Conservation (phyloP, 2,797 vertebrate species). For the Ateles fusciceps region DNA sequence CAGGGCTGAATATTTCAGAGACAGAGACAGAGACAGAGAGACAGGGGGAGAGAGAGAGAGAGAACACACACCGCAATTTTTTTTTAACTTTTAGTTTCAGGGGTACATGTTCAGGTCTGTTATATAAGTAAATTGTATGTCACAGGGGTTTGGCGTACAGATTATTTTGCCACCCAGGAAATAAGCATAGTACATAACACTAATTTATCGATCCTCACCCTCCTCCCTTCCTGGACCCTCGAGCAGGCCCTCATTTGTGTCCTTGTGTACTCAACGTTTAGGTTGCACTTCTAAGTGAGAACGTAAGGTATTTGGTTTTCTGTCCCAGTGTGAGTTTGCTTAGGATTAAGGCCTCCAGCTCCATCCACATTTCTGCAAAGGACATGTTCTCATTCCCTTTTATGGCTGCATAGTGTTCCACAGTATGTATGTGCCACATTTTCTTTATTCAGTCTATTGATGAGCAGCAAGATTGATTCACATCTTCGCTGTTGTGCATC, state of each 20-base stretch:
- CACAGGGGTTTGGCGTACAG: not conserved
- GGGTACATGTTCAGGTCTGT: not conserved
- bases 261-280: not conserved
- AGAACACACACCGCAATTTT: not conserved
- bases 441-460: not conserved
- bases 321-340: not conserved
- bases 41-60: too few relatives aligned
- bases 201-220: not conserved
- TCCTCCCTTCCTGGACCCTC: not conserved
- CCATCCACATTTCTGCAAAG: not conserved
- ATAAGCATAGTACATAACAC: not conserved
- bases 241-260: not conserved
- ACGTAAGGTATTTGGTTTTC: not conserved
- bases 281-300: not conserved
- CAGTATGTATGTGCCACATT: rapidly evolving
- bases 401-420: not conserved
- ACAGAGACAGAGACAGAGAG: too few relatives aligned
- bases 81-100: not conserved
- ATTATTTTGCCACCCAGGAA: not conserved
- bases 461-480: not conserved
- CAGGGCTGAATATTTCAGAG: not conserved
- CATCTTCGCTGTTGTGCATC: not conserved
- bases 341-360: not conserved
- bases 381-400: not conserved
- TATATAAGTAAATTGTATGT: not conserved